Percentiles rank a stretch among this genome's conserved stretches.
Evolutionary conservation across 2,888 invertebrate genomes (phyloP).

Genomic region (Tanytarsus gracilentus): DNA sequence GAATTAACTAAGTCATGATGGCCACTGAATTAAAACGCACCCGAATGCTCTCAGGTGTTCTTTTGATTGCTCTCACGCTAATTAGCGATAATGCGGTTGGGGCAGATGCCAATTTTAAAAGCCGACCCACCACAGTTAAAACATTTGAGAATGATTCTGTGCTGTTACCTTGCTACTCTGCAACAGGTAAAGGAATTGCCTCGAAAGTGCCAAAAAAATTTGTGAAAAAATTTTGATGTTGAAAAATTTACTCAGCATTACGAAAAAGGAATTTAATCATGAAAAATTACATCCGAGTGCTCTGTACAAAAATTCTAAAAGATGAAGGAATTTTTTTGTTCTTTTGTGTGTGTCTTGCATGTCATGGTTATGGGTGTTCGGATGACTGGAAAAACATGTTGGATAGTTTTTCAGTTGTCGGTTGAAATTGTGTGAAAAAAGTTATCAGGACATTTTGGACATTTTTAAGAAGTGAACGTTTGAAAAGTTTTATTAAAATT

Average conservation of each 20-base stretch:
- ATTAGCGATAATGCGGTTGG: slow-evolving; percentile 23
- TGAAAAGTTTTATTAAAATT: no score
- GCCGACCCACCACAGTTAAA: slow-evolving; percentile 64
- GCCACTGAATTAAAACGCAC: no score
- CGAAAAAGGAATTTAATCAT: slow-evolving; percentile 19
- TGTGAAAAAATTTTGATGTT: not conserved
- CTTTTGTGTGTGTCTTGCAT: not conserved
- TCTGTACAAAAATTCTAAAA: not conserved
- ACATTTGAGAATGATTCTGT: slow-evolving; percentile 69
- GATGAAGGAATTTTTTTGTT: not conserved
- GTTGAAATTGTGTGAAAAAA: no score
- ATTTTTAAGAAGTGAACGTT: no score
- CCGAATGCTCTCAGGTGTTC: slow-evolving; percentile 18
- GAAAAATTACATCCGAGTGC: slow-evolving; percentile 19
- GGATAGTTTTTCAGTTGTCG: no score
- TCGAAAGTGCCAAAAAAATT: not conserved
- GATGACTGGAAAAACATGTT: no score
- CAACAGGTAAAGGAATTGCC: slow-evolving; percentile 10
- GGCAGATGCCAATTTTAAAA: slow-evolving; percentile 47
- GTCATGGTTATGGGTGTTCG: slow-evolving; percentile 3
- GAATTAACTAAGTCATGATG: slow-evolving; percentile 12
- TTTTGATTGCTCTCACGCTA: slow-evolving; percentile 3
- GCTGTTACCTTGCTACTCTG: slow-evolving; percentile 65
- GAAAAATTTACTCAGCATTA: not conserved
- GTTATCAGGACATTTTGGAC: no score